phyloP scores from a whole-genome alignment of 2,888 invertebrate species.

The Rhyacophila evoluta region DNA sequence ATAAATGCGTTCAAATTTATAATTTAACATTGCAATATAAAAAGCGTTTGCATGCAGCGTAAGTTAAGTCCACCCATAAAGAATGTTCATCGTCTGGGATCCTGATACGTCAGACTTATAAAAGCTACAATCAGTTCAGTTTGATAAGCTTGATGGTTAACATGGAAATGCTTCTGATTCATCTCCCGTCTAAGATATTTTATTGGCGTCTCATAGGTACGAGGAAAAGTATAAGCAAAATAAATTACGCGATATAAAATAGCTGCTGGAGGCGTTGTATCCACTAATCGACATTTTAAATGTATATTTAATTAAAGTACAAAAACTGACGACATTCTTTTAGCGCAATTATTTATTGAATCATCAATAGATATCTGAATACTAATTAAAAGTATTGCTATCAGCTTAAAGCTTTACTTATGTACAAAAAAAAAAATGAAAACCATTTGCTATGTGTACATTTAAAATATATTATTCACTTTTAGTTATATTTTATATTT shows the following conservation, averaged over 20 bases:
- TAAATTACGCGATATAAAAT: background rate
- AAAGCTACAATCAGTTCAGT: background rate
- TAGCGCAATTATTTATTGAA: too few species aligned
- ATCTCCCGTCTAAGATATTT: background rate
- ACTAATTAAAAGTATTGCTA: too few species aligned
- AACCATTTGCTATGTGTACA: too few species aligned
- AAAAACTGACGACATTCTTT: too few species aligned
- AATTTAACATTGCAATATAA: background rate
- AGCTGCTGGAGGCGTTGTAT: background rate
- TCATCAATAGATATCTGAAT: too few species aligned
- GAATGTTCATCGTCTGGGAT: background rate
- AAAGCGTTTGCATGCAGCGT: background rate
- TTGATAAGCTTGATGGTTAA: constrained; percentile 6
- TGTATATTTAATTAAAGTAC: too few species aligned
- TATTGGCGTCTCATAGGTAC: background rate
- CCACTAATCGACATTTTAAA: background rate
- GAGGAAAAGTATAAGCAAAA: background rate
- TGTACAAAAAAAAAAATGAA: too few species aligned
- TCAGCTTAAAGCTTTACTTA: too few species aligned
- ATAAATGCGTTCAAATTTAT: constrained; percentile 6
- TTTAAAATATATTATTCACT: too few species aligned
- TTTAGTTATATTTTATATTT: too few species aligned
- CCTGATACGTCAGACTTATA: background rate
- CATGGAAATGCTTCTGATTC: constrained; percentile 2
- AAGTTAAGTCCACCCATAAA: background rate